A percentile compares a stretch with the other conserved stretches of the same genome.
These are phyloP conservation scores for Apotomis betuletana DNA, from an alignment of 2,888 invertebrate species.

Conservation along the genomic window DNA sequence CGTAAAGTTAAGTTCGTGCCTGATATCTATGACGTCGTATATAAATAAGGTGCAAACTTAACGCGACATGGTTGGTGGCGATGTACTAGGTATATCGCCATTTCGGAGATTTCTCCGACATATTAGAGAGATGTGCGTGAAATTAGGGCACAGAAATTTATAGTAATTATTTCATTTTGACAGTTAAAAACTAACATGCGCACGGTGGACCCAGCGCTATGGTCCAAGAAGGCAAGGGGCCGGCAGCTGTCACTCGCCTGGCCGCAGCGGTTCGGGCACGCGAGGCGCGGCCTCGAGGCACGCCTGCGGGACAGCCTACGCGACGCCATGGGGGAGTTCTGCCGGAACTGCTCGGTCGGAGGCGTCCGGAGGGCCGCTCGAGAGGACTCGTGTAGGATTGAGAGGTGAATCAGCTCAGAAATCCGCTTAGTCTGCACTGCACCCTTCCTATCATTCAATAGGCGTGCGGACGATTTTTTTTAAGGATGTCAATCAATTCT, in stretches of 20 bases:
- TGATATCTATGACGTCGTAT: too few relatives aligned
- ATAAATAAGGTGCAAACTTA: too few relatives aligned
- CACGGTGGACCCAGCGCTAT: slow-evolving; percentile 52
- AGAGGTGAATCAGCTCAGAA: slow-evolving; percentile 14
- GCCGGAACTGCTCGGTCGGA: slow-evolving; percentile 43
- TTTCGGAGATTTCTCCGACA: too few relatives aligned
- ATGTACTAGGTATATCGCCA: too few relatives aligned
- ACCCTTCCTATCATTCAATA: too few relatives aligned
- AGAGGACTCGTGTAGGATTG: background rate
- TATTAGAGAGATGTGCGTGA: too few relatives aligned
- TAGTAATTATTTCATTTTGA: background rate
- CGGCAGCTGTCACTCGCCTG: slow-evolving; percentile 38
- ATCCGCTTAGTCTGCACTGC: background rate
- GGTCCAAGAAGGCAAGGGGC: slow-evolving; percentile 45
- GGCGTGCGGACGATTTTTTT: too few relatives aligned
- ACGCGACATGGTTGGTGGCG: too few relatives aligned
- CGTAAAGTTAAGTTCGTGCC: too few relatives aligned
- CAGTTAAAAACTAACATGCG: slow-evolving; percentile 46
- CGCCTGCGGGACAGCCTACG: slow-evolving; percentile 47
- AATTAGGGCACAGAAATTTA: too few relatives aligned
- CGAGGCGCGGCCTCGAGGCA: slow-evolving; percentile 42
- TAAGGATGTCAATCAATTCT: too few relatives aligned
- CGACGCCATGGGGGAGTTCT: slow-evolving; percentile 49
- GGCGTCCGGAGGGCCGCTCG: slow-evolving; percentile 33
- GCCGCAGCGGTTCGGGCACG: slow-evolving; percentile 40